These are phyloP conservation scores for Mus spicilegus DNA, from an alignment of 2,113 vertebrate species.

Conservation along the genomic window DNA sequence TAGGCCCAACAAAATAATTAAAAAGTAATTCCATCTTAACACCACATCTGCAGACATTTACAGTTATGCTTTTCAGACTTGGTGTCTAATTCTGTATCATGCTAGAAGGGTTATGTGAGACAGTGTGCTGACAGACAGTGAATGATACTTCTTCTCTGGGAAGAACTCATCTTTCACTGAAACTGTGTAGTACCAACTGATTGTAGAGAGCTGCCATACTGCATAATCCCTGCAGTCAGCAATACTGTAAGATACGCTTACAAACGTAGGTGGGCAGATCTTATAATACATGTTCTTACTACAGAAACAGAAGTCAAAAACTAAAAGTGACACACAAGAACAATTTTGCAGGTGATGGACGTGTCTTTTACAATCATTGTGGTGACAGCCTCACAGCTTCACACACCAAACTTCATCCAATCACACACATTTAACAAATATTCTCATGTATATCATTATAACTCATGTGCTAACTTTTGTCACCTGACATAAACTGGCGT, in stretches of 20 bases:
- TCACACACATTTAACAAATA: background rate
- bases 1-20: background rate
- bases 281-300: background rate
- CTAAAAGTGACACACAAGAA: background rate
- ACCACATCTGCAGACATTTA: background rate
- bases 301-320: background rate
- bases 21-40: background rate
- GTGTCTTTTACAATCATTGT: background rate
- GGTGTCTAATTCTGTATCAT: background rate
- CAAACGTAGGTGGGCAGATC: background rate
- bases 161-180: background rate
- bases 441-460: background rate
- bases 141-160: background rate
- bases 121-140: background rate
- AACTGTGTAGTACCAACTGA: background rate
- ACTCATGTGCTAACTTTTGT: background rate
- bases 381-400: background rate
- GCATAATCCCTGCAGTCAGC: background rate
- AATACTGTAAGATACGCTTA: background rate
- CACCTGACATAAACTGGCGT: background rate
- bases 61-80: background rate
- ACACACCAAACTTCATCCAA: background rate
- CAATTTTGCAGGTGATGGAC: background rate
- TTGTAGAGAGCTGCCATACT: background rate
- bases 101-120: background rate